Evolutionary conservation across 2,113 vertebrate genomes (phyloP), one percentile per base, ranked within the genome.

Genomic region (Henicopernis longicauda): DNA sequence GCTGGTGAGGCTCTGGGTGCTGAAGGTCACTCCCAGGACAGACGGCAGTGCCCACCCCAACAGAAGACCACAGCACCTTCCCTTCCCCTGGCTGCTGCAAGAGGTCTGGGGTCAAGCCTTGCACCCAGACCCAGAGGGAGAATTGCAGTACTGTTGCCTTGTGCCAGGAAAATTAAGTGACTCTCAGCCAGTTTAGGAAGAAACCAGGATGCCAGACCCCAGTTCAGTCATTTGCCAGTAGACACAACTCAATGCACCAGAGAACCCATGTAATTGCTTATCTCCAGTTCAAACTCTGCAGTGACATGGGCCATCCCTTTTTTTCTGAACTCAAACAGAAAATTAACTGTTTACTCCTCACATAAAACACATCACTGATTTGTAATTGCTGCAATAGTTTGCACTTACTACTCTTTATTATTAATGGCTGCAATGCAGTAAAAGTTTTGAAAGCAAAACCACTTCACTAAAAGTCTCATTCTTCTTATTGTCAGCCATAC

Each of bases 41-140:
- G 40, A 66, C 0, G 16, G 25, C 36, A 84, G 58, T 81, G 12
- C 9, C 45, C n/a, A 52, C 0, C 3, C 15, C 26, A 26, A 18
- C 40, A 65, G 55, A 70, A 8, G n/a, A 10, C 16, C 0, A 0
- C 0, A 8, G 22, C 29, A n/a, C 5, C 6, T 82, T 73, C 34
- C 44, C 18, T 83, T 65, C 47, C 23, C 6, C 34, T 58, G 40
- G 11, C 29, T 90, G 50, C 40, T 0, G 2, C 18, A 66, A 44
- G 16, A 1, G 3, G 11, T 7, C 23, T 45, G 12, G 21, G 44
- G 40, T 36, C 52, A 36, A 76, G 13, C 5, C 40, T 63, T 72
- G 44, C 9, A 5, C 27, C 11, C 36, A 50, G 16, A 70, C 29
- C 20, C 26, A 57, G 29, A 45, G 38, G 11, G 14, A 13, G 5